Evolutionary conservation across 2,888 invertebrate species (phyloP), one percentile per base, ranked within the genome.

Genomic region (Dioctria linearis): DNA sequence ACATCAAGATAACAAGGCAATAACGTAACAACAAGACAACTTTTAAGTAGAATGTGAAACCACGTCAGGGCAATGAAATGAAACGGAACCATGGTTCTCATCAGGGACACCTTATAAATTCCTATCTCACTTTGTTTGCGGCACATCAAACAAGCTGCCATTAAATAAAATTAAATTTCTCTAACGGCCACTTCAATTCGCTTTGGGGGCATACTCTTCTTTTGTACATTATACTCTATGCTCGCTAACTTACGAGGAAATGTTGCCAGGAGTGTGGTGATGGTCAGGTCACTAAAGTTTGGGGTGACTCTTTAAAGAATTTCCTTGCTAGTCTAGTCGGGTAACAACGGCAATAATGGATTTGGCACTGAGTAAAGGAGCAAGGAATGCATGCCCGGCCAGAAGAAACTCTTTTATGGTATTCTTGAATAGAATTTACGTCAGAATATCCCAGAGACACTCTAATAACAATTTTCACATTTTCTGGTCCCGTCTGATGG

Each of bases 391-490:
- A 66, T 66, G 66, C 66, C 11, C 11, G 13, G 42, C 46, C 46
- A 39, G 25, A 61, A 46, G 54, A 63, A 78, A 78, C 65, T 78
- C 65, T 37, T 6, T 51, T 67, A 49, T 37, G 40, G 39, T 69
- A 11, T 25, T 67, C 57, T 51, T 46, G 13, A 25, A 25, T 66
- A 76, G 39, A 78, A 63, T 42, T 69, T 46, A 79, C 57, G 69
- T 3, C 9, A 39, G 73, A 42, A 13, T 57, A 59, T 73, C 59
- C 59, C 25, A 39, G 65, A 73, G 73, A 73, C 71, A 63, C 65
- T 80, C 80, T 71, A 73, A 80, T 80, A 80, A 80, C 73, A 80
- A 66, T 82, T 82, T 82, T 80, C 81, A 78, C 80, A 82, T 80
- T 80, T 80, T 73, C 73, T 54, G 59, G 40, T 73, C 13, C 73